Evolutionary conservation across 2,888 invertebrate genomes (phyloP), one percentile per base, ranked within the genome.

Genomic region (Himalopsyche kuldschensis): DNA sequence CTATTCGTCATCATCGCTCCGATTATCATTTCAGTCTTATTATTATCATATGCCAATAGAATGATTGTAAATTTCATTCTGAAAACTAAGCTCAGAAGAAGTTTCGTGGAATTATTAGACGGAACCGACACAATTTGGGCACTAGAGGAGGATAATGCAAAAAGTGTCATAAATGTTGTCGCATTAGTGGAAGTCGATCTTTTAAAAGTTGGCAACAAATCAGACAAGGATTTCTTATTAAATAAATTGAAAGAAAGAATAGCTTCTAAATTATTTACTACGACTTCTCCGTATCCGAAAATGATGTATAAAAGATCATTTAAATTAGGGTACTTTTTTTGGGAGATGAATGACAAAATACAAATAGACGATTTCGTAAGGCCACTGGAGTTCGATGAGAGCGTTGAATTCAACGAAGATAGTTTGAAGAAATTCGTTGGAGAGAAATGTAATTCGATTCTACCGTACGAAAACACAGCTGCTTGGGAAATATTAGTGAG

Each of bases 71-170:
- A 84, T 35, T 20, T 84, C 8, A 76, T 87, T 80, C 86, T 85
- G 80, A 84, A 84, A 84, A 82, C 55, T 5, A 87, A 87, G 78
- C 86, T 88, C 32, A 90, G 90, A 75, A 88, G 89, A 55, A 87
- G 89, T 83, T 93, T 91, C 86, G 90, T 88, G 4, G 90, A 90
- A 30, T 89, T 93, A 24, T 88, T 93, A 30, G 89, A 91, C 47
- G 93, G 93, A 69, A 90, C 91, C 10, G 93, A 93, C 86, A 90
- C 90, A 1, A 90, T 93, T 81, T 93, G 93, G 92, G 91, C 92
- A 41, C 87, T 92, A 30, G 93, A 93, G 88, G 90, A 91, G 46
- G 88, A 91, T 4, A 87, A 88, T 2, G 89, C 91, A 0, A 89
- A 89, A 82, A 91, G 91, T 63, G 88, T 92, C 30, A 92, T 92